These are phyloP conservation scores for Anser cygnoides DNA, from an alignment of 2,113 vertebrate species.

Conservation along the genomic window DNA sequence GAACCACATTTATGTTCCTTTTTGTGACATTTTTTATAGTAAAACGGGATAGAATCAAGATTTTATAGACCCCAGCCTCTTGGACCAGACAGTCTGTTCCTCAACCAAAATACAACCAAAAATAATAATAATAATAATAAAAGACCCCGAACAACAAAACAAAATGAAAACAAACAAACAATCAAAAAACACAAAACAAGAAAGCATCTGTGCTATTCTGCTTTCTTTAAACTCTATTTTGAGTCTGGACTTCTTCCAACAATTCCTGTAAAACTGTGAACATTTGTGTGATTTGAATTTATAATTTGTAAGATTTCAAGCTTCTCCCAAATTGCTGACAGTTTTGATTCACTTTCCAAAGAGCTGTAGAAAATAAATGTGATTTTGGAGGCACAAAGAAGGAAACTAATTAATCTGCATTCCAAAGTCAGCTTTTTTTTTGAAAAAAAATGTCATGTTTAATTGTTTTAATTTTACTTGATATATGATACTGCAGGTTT, in stretches of 20 bases:
- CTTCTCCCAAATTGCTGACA: conserved; percentile 59
- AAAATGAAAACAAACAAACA: conserved; percentile 30
- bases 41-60: neutral
- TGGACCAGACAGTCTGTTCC: conserved; percentile 52
- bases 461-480: conserved; percentile 59
- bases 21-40: neutral
- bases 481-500: conserved; percentile 54
- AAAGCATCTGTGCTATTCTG: conserved; percentile 51
- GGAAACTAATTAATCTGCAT: conserved; percentile 61
- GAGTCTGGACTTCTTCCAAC: conserved; percentile 53
- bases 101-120: conserved; percentile 40
- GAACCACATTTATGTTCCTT: neutral
- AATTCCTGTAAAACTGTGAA: conserved; percentile 57
- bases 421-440: conserved; percentile 29
- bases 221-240: conserved; percentile 61
- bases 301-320: conserved; percentile 56
- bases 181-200: neutral
- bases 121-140: neutral
- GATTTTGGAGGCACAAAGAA: conserved; percentile 55
- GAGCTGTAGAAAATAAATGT: conserved; percentile 49
- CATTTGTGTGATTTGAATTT: conserved; percentile 76
- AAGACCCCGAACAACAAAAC: no score
- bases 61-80: conserved; percentile 1
- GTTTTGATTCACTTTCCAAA: conserved; percentile 52
- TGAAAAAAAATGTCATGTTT: conserved; percentile 37